Evolutionary conservation across 2,888 invertebrate genomes (phyloP), one percentile per base, ranked within the genome.

Genomic region (Himalopsyche tibetana): DNA sequence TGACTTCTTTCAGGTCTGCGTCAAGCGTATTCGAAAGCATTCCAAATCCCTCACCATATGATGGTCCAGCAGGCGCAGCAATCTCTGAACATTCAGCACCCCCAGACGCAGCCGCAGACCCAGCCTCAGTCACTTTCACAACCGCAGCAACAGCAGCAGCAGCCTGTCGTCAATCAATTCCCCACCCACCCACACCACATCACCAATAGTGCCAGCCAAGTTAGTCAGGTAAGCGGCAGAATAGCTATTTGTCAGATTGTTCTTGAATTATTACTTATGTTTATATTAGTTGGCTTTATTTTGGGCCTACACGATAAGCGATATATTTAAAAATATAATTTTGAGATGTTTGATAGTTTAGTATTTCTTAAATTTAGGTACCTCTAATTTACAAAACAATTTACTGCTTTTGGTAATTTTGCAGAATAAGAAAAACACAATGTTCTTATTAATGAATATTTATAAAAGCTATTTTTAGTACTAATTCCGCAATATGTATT

Each of bases 61-160:
- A 63, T 63, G 63, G 63, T 63, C 11, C 63, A 63, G 63, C 63
- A 63, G 28, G 63, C 63, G 80, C 85, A 85, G 55, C 80, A 42
- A 80, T 85, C 38, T 19, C 69, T 45, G 91, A 86, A 89, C 90
- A 40, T 89, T 90, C 63, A 89, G 63, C 63, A 63, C 63, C 63
- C 55, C 9, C 89, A 74, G 89, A 89, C 84, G 87, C 89, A 5
- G 82, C 85, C 19, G n/a, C 88, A 84, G 45, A 88, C 84, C 87
- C 89, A 84, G 85, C 89, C 87, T 88, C 92, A 91, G 87, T 51
- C 42, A 56, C 84, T 9, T 15, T 51, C 28, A 51, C 74, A 28
- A 69, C 88, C 80, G 87, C 85, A 87, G 82, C 88, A 38, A 84
- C 88, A 89, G 87, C 84, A 82, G 82, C 88, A 87, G 55, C 86